These are phyloP conservation scores for Dolichallabes microphthalmus DNA, from an alignment of 2,113 vertebrate species.

Conservation along the genomic window DNA sequence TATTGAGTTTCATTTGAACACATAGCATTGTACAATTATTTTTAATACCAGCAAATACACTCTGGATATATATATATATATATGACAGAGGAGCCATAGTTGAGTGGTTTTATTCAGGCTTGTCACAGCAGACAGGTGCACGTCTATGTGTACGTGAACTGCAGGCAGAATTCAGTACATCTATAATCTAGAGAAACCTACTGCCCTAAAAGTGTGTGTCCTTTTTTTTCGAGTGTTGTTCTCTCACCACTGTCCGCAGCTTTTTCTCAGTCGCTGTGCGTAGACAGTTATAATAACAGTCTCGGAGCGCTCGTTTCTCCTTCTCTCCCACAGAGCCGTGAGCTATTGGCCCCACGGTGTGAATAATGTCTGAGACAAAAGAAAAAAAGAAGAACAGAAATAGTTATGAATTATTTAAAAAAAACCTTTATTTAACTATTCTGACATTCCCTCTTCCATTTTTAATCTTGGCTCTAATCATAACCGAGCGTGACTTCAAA, in stretches of 20 bases:
- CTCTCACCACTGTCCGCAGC: slow-evolving; percentile 78
- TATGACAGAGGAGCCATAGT: background rate
- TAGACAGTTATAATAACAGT: slow-evolving; percentile 82
- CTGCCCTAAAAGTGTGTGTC: background rate
- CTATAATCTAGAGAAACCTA: background rate
- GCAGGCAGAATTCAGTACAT: background rate
- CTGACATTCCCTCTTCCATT: background rate
- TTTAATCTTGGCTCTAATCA: background rate
- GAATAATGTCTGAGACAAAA: slow-evolving; percentile 79
- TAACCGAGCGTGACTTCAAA: background rate
- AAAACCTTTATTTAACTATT: slow-evolving; percentile 10
- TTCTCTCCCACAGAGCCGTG: slow-evolving; percentile 65
- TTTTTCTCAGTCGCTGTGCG: slow-evolving; percentile 63
- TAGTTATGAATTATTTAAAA: background rate
- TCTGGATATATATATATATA: background rate
- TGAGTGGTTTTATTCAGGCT: background rate
- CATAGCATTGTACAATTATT: background rate
- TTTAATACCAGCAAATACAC: background rate
- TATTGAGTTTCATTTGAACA: background rate
- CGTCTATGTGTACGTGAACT: background rate
- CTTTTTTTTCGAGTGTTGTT: background rate
- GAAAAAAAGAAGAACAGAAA: slow-evolving; percentile 29
- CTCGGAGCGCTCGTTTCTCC: slow-evolving; percentile 69
- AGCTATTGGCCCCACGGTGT: slow-evolving; percentile 84
- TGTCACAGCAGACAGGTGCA: background rate